Base-by-base conservation (phyloP, 2,797 vertebrate species). In the Labeo calbasu region DNA sequence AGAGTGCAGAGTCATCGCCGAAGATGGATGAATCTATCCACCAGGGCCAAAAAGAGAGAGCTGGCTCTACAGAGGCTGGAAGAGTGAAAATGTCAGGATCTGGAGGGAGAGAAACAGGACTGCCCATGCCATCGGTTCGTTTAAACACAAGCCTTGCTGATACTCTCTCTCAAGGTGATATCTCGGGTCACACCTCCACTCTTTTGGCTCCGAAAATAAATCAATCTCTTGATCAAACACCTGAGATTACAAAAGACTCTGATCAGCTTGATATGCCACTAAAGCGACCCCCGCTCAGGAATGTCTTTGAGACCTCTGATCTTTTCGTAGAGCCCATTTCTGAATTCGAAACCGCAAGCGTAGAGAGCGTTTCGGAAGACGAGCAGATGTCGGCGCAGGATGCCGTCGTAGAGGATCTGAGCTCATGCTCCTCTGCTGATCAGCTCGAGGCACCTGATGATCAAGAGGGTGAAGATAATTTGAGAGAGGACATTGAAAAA, bases 201-300 rank as follows among this genome's bases (percentile, higher is more conserved):
- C 10, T 63, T 3, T 36, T 57, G 53, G 11, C 87, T 23, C 40
- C 66, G 11, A 86, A 86, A 65, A 87, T 84, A 65, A 66, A 73
- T 66, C 53, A 79, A 65, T 78, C 48, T 32, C 28, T 81, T 78
- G 57, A 59, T 71, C 85, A 59, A 57, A 40, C 72, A 23, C 70
- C 57, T 70, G 71, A 84, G 36, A 66, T 81, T 11, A 89, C 80
- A 23, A 66, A 81, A 77, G 83, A 87, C 80, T 2, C 90, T 57
- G 50, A 94, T 70, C 28, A 28, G 43, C 53, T 19, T 59, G 55
- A 86, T 32, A n/a, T 32, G n/a, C 50, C 65, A 57, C 82, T 89
- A 82, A 90, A 92, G 79, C 91, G 94, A 85, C 90, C 92, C 1
- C 85, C 92, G 1, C 83, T 95, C 25, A 91, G 93, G 86, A 53